Evolutionary conservation across 2,797 vertebrate species (phyloP).

Genomic region (Siniperca undulata): DNA sequence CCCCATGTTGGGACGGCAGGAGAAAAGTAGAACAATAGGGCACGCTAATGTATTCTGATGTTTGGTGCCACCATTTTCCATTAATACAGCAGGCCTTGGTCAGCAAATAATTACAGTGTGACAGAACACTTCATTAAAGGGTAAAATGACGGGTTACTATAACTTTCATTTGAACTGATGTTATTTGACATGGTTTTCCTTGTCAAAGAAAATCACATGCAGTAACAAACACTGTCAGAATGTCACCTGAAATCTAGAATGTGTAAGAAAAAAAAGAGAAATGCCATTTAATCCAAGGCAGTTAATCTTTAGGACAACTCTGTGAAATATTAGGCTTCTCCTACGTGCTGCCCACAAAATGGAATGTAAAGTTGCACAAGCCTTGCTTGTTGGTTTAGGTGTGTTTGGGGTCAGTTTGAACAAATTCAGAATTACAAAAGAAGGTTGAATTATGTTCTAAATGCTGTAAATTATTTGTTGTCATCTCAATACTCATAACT

Average conservation of each 20-base stretch:
- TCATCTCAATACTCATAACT: neutral
- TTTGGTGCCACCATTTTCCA: constrained; percentile 3
- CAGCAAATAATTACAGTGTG: neutral
- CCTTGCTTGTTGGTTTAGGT: too few relatives aligned
- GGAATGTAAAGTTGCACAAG: neutral
- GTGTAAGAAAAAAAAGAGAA: neutral
- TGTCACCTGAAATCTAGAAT: neutral
- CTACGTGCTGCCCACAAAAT: neutral
- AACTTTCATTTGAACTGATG: neutral
- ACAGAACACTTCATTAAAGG: neutral
- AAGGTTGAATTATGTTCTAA: neutral
- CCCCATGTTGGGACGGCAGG: constrained; percentile 18
- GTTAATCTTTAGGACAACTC: neutral
- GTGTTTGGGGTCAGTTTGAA: neutral
- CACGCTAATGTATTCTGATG: constrained; percentile 13
- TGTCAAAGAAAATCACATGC: neutral
- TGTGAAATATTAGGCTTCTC: neutral
- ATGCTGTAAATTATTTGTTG: neutral
- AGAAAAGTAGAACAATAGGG: constrained; percentile 53
- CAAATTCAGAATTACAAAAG: neutral
- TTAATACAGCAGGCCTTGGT: neutral
- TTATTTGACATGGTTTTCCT: neutral
- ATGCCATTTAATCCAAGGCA: neutral
- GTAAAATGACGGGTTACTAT: neutral
- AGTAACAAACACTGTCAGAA: neutral